A percentile compares a stretch with the other conserved stretches of the same genome.
phyloP scores from a whole-genome alignment of 2,888 invertebrate species.

The Lomographa bimaculata region DNA sequence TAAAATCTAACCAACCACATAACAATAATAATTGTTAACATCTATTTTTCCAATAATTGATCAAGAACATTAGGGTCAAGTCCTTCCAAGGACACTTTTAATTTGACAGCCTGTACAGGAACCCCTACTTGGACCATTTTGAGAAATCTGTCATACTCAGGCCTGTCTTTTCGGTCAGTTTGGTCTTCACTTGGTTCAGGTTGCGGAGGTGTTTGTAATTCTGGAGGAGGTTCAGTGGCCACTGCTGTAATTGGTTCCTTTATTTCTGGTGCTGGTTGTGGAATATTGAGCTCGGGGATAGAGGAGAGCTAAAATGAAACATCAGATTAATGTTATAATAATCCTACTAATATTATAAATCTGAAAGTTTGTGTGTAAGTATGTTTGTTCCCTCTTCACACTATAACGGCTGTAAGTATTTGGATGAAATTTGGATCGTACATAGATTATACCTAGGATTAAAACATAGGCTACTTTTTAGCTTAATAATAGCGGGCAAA shows the following conservation, averaged over 20 bases:
- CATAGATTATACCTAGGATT: no score
- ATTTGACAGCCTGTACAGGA: conserved; percentile 90
- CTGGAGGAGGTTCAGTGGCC: conserved; percentile 12
- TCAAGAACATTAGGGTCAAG: conserved; percentile 89
- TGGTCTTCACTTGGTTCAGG: conserved; percentile 7
- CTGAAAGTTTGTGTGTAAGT: no score
- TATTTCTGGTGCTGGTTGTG: conserved; percentile 27
- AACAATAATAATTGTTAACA: no score
- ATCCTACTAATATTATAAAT: no score
- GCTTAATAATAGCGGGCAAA: no score
- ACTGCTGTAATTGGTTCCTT: conserved; percentile 12
- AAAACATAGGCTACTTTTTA: no score
- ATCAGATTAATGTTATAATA: no score
- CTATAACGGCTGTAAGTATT: no score
- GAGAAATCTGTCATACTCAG: conserved; percentile 89
- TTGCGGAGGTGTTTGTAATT: conserved; percentile 12
- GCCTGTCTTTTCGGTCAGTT: conserved; percentile 67
- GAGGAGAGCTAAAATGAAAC: conserved; percentile 71
- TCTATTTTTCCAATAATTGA: conserved; percentile 52
- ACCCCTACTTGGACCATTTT: conserved; percentile 96
- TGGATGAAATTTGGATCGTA: no score
- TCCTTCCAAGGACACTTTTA: conserved; percentile 93
- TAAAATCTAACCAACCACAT: no score
- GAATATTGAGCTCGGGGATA: conserved; percentile 70
- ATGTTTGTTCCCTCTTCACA: no score